phyloP scores from a whole-genome alignment of 2,888 invertebrate genomes.

The Brachypterus glaber region DNA sequence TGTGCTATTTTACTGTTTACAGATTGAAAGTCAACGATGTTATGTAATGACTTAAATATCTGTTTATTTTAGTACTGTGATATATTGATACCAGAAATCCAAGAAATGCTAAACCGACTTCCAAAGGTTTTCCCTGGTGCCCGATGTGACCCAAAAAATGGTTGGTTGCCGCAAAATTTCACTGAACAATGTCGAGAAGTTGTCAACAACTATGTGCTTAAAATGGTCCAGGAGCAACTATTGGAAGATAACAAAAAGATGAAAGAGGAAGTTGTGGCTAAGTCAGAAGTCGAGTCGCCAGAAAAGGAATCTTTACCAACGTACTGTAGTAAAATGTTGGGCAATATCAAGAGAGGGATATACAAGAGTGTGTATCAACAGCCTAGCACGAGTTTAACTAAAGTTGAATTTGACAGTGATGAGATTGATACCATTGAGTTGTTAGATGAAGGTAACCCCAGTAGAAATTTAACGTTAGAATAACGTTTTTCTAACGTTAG shows the following conservation, averaged over 20 bases:
- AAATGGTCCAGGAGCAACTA: conserved; percentile 26
- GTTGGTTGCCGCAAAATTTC: conserved; percentile 68
- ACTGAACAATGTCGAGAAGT: conserved; percentile 64
- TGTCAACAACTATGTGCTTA: conserved; percentile 46
- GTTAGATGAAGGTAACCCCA: conserved; percentile 21
- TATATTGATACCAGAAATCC: conserved; percentile 67
- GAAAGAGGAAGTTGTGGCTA: conserved; percentile 9
- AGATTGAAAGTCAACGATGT: no score
- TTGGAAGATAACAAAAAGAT: conserved; percentile 21
- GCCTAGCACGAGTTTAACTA: background rate
- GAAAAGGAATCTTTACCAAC: conserved; percentile 9
- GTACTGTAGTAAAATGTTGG: conserved; percentile 28
- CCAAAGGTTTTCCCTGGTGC: conserved; percentile 50
- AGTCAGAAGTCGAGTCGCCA: conserved; percentile 5
- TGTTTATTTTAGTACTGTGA: conserved; percentile 59
- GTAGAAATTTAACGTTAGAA: no score
- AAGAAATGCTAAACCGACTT: conserved; percentile 60
- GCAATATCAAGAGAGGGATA: conserved; percentile 25
- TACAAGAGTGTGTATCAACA: conserved; percentile 17
- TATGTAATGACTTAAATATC: conserved; percentile 4
- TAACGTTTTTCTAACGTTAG: no score
- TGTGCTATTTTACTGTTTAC: no score
- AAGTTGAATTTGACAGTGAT: background rate
- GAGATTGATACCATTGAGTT: conserved; percentile 22
- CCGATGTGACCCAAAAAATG: conserved; percentile 61